Percentiles rank a stretch among this genome's conserved stretches.
These are phyloP conservation scores for Schizotus pectinicornis DNA, from an alignment of 2,888 invertebrate species.

Conservation along the genomic window DNA sequence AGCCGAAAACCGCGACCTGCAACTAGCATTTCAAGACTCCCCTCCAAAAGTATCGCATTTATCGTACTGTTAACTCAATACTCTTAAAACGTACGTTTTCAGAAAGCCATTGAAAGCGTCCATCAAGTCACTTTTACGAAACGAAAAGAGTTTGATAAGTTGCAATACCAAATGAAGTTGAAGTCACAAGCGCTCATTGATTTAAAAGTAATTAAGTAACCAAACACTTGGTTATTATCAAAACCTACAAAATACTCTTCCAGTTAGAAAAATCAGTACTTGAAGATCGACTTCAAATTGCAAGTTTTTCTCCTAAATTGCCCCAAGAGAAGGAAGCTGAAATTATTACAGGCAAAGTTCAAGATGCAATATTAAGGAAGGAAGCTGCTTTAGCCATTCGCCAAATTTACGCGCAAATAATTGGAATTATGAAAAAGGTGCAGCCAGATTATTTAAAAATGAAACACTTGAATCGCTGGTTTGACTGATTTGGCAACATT, in stretches of 20 bases:
- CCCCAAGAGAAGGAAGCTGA: conserved; percentile 62
- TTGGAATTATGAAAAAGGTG: conserved; percentile 70
- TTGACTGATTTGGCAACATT: no score
- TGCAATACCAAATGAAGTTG: conserved; percentile 65
- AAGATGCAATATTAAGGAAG: conserved; percentile 67
- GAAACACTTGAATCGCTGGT: no score
- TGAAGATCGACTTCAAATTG: conserved; percentile 62
- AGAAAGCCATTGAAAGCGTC: conserved; percentile 67
- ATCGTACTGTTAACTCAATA: not conserved
- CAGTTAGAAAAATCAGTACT: conserved; percentile 63
- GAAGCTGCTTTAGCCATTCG: conserved; percentile 70
- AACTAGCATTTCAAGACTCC: conserved; percentile 63
- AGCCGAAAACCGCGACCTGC: conserved; percentile 64
- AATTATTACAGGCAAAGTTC: conserved; percentile 67
- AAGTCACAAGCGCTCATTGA: conserved; percentile 66
- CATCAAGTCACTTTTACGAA: conserved; percentile 69
- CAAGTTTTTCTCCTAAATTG: conserved; percentile 3
- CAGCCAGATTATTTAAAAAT: no score
- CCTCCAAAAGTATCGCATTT: conserved; percentile 48
- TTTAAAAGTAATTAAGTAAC: conserved; percentile 60
- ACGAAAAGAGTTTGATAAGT: conserved; percentile 67
- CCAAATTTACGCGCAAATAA: conserved; percentile 67
- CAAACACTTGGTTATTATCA: conserved; percentile 4
- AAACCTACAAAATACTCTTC: conserved; percentile 24
- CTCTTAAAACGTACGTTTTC: conserved; percentile 39